Percentiles rank a stretch among this genome's conserved stretches.
phyloP scores from a whole-genome alignment of 2,888 invertebrate genomes.

The Thyatira batis region DNA sequence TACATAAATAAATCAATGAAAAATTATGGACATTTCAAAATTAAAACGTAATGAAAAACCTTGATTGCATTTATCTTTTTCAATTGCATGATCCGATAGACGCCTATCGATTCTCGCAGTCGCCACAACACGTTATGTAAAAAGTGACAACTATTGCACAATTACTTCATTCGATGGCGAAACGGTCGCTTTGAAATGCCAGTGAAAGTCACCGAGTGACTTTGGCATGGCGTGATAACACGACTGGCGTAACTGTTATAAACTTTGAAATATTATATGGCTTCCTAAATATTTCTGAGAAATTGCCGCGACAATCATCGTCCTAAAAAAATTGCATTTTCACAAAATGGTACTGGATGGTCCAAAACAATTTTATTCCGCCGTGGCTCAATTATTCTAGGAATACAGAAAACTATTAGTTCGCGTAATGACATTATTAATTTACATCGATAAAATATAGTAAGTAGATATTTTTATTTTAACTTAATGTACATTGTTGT shows the following conservation, averaged over 20 bases:
- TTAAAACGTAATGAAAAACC: too few species aligned
- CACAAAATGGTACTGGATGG: too few species aligned
- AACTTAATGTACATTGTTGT: neutral
- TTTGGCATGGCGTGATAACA: slow-evolving; percentile 64
- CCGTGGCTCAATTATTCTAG: too few species aligned
- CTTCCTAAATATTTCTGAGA: neutral
- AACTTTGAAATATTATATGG: neutral
- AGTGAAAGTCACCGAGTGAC: slow-evolving; percentile 79
- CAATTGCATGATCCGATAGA: neutral
- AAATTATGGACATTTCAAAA: too few species aligned
- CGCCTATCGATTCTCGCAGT: slow-evolving; percentile 36
- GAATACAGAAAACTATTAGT: too few species aligned
- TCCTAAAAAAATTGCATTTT: too few species aligned
- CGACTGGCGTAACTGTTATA: slow-evolving; percentile 12
- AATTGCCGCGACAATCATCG: too few species aligned
- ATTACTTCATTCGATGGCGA: slow-evolving; percentile 78
- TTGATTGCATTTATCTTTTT: too few species aligned
- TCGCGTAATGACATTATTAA: too few species aligned
- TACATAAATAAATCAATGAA: too few species aligned
- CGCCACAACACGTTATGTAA: slow-evolving; percentile 65
- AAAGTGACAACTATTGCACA: slow-evolving; percentile 79
- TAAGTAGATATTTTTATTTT: neutral
- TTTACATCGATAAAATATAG: too few species aligned
- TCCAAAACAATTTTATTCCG: too few species aligned
- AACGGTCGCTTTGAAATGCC: slow-evolving; percentile 75